Base-by-base conservation (phyloP, 2,888 invertebrate genomes). In the Pterostichus madidus region DNA sequence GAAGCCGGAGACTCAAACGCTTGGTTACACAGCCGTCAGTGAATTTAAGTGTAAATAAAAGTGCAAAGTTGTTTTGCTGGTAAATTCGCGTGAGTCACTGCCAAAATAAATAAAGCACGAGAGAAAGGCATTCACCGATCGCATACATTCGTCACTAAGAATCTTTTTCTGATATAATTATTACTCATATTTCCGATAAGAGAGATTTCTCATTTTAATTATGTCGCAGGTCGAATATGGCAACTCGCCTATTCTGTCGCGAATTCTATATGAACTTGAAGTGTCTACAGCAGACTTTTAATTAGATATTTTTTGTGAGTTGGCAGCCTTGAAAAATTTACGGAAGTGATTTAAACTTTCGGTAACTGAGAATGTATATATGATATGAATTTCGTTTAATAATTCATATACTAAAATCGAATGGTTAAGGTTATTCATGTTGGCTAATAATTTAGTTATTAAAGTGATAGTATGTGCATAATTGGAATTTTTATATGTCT, bases 81-180 rank as follows among this genome's bases (percentile, higher is more conserved):
- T 44, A 73, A 71, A 71, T 52, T 80, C 17, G 56, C 35, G 73
- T 80, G 52, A 68, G 13, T 80, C 80, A 68, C 24, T 56, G 15
- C 53, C 71, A 39, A 80, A 80, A 80, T 80, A 80, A 53, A 80
- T 68, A 79, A 79, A 61, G 35, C 46, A 56, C 35, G 77, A 85
- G 86, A 87, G 87, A 87, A 87, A 87, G 86, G 86, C 85, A 35
- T 86, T 86, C 85, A 75, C 35, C 35, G 64, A 32, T 4, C 17
- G 68, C 17, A 35, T 59, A 59, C 17, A 68, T 15, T n/a, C 73
- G 59, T 52, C 73, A 73, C 24, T 24, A 15, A 24, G 10, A 49
- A 17, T 46, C 73, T 6, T 3, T 17, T 44, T 31, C 24, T 46
- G 49, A 46, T 17, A 68, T 68, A 39, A 61, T 35, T 35, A 64